Conservation (phyloP, 2,113 vertebrate species). For the Onychostoma macrolepis region DNA sequence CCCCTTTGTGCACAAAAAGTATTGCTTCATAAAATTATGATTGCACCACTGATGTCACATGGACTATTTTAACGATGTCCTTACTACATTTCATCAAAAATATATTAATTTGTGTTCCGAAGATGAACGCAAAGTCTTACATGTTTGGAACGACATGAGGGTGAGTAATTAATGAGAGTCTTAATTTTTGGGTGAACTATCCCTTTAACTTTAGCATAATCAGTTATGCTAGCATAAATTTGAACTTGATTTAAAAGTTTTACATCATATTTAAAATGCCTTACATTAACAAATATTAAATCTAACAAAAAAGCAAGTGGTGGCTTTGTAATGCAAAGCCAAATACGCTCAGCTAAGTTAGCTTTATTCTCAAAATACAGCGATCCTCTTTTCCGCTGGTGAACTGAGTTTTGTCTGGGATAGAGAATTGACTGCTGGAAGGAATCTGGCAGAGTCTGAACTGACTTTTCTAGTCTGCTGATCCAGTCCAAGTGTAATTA, state of each 20-base stretch:
- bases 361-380: slow-evolving; percentile 28
- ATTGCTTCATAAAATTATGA: no score
- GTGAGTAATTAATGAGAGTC: no score
- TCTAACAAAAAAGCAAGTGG: neutral
- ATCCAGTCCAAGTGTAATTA: slow-evolving; percentile 18
- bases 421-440: slow-evolving; percentile 11
- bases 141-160: no score
- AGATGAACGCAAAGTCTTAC: no score
- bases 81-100: no score
- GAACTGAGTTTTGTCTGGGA: slow-evolving; percentile 35
- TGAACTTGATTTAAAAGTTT: neutral
- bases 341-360: neutral
- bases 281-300: neutral
- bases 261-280: neutral
- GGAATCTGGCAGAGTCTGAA: slow-evolving; percentile 27
- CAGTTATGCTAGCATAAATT: no score
- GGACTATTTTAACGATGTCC: no score
- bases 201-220: neutral
- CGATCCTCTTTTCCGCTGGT: neutral
- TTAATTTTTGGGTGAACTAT: no score
- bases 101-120: no score
- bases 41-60: no score
- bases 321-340: neutral
- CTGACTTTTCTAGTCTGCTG: slow-evolving; percentile 17
- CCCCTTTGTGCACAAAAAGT: no score